Base-by-base conservation (phyloP, 2,113 vertebrate genomes). In the Rhea pennata region DNA sequence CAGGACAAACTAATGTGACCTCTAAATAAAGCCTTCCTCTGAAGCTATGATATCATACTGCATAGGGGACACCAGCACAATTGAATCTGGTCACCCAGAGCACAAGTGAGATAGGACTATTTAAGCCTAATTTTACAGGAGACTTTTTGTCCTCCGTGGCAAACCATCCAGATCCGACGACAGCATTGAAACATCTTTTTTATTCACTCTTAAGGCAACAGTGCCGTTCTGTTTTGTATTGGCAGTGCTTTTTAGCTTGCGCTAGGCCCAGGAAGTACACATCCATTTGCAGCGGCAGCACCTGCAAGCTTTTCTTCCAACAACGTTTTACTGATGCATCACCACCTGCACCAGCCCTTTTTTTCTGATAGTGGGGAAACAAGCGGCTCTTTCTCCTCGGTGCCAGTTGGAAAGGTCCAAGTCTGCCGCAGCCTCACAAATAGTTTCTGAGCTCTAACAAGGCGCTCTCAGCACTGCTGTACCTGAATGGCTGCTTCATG, bases 1-100 rank as follows among this genome's bases (percentile, higher is more conserved):
- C 98, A 97, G 98, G 97, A 98, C 98, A 98, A 98, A 98, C 98
- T 95, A 97, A 98, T 97, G 98, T 98, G 98, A 98, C 98, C 98
- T 95, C 98, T 90, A 95, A 70, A 98, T 98, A 98, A 98, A 98
- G 98, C 97, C 98, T 98, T 97, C 98, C 98, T 98, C 98, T 98
- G 98, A 98, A 97, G 98, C 98, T 97, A 98, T 98, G 98, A 98
- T 98, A 98, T 98, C 98, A 98, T 96, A 98, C 98, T 97, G 97
- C 97, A 70, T 96, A 98, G 98, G 98, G 97, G 97, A 97, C 98
- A 98, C 98, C 98, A 84, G 98, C 98, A 98, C 98, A 98, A 98
- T 98, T 97, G 98, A 98, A 98, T 98, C 98, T 97, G 98, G 97
- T 98, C 98, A 97, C 98, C 98, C 97, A 96, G 97, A 98, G 98